These are phyloP conservation scores for Pachycephala philippinensis DNA, from an alignment of 2,113 vertebrate species.

Conservation along the genomic window DNA sequence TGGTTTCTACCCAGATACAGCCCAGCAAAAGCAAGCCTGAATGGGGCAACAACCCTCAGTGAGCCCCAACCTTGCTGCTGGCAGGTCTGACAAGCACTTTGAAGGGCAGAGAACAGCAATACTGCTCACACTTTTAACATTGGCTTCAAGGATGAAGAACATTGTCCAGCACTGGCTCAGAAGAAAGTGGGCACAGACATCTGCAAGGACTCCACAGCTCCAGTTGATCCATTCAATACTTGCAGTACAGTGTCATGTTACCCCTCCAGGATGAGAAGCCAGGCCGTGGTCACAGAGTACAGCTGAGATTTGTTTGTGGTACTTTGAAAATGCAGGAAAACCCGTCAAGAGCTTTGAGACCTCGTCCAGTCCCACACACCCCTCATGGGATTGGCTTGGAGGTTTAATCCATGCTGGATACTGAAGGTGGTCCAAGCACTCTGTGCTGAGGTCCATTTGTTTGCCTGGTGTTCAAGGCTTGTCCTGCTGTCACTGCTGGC, in stretches of 20 bases:
- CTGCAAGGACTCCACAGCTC: not conserved
- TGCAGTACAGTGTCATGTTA: not conserved
- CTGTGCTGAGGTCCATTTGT: fast-evolving
- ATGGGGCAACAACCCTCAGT: not conserved
- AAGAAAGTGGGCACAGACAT: not conserved
- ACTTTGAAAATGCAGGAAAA: not conserved
- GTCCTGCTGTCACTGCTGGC: not conserved
- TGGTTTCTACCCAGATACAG: not conserved
- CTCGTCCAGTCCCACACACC: not conserved
- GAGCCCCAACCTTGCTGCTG: not conserved
- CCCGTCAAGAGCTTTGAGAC: not conserved
- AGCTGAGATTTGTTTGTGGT: not conserved
- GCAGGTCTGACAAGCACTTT: not conserved
- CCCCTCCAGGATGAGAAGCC: not conserved
- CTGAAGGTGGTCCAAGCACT: not conserved
- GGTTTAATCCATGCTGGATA: not conserved
- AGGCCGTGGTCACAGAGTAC: not conserved
- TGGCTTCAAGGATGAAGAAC: not conserved
- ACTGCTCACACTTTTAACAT: not conserved
- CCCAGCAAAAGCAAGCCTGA: not conserved
- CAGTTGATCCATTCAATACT: not conserved
- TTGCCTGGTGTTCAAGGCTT: not conserved
- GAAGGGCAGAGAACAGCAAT: not conserved
- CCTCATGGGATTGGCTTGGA: not conserved
- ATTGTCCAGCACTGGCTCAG: not conserved